phyloP scores from a whole-genome alignment of 2,797 vertebrate genomes.

The Phoeniculus purpureus region DNA sequence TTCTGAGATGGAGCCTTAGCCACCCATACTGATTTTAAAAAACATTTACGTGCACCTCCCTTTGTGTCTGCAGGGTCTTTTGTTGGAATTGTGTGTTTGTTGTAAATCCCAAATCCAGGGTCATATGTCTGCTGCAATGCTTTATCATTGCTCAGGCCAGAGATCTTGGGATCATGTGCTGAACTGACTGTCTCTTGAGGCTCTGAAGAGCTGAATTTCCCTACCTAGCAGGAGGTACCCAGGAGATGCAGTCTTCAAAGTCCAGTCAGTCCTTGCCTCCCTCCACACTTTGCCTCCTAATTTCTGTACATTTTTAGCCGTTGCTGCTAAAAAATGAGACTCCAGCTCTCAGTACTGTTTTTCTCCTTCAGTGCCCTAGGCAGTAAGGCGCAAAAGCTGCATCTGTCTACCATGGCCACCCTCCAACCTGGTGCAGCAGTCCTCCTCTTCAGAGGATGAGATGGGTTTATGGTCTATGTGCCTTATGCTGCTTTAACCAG shows the following conservation, averaged over 20 bases:
- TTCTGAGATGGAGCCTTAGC: neutral
- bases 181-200: neutral
- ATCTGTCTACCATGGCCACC: neutral
- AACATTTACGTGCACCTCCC: no score
- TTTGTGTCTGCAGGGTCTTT: neutral
- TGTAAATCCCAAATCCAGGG: neutral
- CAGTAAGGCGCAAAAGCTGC: neutral
- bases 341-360: neutral
- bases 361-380: neutral
- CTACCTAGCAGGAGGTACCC: neutral
- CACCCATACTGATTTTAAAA: neutral
- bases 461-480: neutral
- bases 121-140: neutral
- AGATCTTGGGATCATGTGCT: no score
- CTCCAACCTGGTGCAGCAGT: neutral
- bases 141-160: neutral
- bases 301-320: neutral
- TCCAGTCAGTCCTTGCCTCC: neutral
- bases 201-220: neutral
- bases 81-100: neutral
- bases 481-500: neutral
- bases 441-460: neutral
- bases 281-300: neutral
- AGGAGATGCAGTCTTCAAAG: neutral
- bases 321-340: neutral